A percentile compares a stretch with the other conserved stretches of the same genome.
Conservation (phyloP, 2,113 vertebrate species). For the Jaculus jaculus region DNA sequence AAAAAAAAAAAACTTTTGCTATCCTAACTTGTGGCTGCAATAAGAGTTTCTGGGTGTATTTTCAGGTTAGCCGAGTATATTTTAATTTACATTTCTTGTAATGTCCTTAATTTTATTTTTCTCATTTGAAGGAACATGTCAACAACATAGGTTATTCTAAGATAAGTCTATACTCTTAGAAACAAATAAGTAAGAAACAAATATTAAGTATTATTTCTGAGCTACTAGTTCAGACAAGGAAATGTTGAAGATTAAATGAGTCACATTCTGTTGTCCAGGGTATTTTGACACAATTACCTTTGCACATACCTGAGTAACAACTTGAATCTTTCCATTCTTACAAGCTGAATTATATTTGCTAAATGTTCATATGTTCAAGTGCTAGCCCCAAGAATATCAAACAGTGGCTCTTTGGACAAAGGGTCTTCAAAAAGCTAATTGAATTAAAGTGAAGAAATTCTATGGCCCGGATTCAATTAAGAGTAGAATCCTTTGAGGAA, state of each 20-base stretch:
- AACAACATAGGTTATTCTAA: not conserved
- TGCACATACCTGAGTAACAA: constrained; percentile 5
- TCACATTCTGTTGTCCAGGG: not conserved
- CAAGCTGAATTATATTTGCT: not conserved
- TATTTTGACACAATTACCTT: constrained; percentile 42
- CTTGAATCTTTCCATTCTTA: not conserved
- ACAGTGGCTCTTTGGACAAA: not conserved
- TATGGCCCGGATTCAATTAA: not conserved
- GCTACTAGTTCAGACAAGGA: not conserved
- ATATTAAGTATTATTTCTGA: not conserved
- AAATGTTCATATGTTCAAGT: not conserved
- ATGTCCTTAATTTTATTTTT: not conserved
- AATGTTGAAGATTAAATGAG: constrained; percentile 27
- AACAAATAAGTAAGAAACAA: not conserved
- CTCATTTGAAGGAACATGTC: constrained; percentile 17
- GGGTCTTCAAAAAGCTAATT: not conserved
- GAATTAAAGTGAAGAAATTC: constrained; percentile 4
- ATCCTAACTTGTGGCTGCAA: not conserved
- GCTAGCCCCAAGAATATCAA: not conserved
- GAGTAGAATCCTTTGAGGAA: not conserved
- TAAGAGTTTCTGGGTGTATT: not conserved
- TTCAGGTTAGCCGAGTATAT: not conserved
- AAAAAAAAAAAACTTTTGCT: not conserved
- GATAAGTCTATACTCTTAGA: not conserved
- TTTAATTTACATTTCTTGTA: constrained; percentile 5